Conservation (phyloP, 1,140 invertebrate species). For the Drosophila equinoxialis region DNA sequence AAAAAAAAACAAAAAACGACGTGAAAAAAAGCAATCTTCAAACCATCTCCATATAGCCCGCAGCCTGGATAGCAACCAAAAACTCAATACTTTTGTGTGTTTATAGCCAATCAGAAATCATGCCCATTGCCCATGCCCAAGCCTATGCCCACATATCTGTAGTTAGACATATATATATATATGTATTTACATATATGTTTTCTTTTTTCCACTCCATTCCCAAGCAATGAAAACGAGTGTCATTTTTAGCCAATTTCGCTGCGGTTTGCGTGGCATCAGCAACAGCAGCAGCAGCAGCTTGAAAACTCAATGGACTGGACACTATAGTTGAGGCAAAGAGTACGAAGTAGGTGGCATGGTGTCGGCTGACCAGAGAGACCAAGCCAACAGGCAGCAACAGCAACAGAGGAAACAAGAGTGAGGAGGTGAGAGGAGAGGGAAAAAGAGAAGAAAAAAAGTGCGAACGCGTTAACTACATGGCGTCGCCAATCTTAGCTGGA, state of each 20-base stretch:
- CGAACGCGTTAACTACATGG: constrained; percentile 80
- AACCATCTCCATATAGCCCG: constrained; percentile 62
- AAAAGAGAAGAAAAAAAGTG: constrained; percentile 61
- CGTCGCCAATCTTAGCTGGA: constrained; percentile 79
- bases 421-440: constrained; percentile 22
- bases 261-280: constrained; percentile 66
- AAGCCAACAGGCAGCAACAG: no score
- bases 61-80: constrained; percentile 59
- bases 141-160: constrained; percentile 37
- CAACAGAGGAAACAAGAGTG: no score
- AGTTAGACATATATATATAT: background rate
- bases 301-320: constrained; percentile 79
- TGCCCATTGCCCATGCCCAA: constrained; percentile 75
- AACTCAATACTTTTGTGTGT: constrained; percentile 80
- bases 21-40: constrained; percentile 72
- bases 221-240: constrained; percentile 68
- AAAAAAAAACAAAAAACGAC: constrained; percentile 24
- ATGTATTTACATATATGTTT: constrained; percentile 11
- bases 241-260: constrained; percentile 79
- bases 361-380: background rate
- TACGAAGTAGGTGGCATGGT: background rate
- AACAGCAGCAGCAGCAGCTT: constrained; percentile 29
- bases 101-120: constrained; percentile 80
- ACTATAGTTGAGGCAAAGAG: constrained; percentile 46
- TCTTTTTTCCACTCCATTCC: constrained; percentile 7